phyloP scores from a whole-genome alignment of 1,140 invertebrate genomes.

The Linepithema humile region DNA sequence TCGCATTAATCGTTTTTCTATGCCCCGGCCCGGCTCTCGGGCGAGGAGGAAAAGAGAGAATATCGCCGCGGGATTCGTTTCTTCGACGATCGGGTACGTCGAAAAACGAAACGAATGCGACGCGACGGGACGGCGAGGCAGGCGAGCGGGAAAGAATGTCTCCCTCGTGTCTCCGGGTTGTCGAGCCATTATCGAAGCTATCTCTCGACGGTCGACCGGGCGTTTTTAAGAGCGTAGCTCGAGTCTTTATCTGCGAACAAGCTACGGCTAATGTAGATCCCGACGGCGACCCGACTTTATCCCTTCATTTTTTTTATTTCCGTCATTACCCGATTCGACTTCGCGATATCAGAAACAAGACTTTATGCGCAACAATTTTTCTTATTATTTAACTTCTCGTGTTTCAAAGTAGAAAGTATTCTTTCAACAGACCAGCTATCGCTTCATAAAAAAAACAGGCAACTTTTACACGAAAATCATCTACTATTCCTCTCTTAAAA shows the following conservation, averaged over 20 bases:
- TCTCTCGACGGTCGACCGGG: slow-evolving; percentile 73
- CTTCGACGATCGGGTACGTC: slow-evolving; percentile 47
- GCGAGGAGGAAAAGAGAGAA: background rate
- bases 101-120: slow-evolving; percentile 54
- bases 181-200: slow-evolving; percentile 78
- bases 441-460: background rate
- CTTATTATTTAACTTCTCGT: background rate
- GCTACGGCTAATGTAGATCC: slow-evolving; percentile 78
- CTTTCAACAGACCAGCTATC: background rate
- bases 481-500: background rate
- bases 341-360: slow-evolving; percentile 24
- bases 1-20: slow-evolving; percentile 60
- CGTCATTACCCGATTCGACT: slow-evolving; percentile 35
- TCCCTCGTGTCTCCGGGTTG: slow-evolving; percentile 72
- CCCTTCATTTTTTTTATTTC: slow-evolving; percentile 29
- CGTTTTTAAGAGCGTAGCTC: slow-evolving; percentile 76
- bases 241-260: slow-evolving; percentile 78
- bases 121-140: slow-evolving; percentile 23
- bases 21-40: background rate
- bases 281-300: slow-evolving; percentile 52
- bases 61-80: slow-evolving; percentile 23
- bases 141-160: slow-evolving; percentile 71
- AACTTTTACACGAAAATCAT: slow-evolving; percentile 1
- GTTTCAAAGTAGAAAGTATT: background rate
- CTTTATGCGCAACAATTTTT: background rate